Percentiles rank a stretch among this genome's conserved stretches.
phyloP scores from a whole-genome alignment of 2,113 vertebrate genomes.

The Aphelocoma coerulescens region DNA sequence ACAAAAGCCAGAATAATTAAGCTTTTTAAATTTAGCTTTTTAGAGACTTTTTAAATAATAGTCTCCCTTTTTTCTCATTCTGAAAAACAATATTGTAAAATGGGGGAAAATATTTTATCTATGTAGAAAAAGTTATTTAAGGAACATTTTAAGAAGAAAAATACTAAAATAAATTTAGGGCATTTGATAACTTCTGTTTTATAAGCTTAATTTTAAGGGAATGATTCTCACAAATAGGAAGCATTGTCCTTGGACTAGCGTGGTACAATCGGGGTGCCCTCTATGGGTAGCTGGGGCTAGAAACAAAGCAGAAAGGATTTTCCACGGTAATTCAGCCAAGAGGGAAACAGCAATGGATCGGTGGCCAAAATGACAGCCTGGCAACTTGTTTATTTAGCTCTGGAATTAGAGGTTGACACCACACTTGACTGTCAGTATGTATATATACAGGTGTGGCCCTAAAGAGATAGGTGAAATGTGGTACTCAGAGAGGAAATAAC shows the following conservation, averaged over 20 bases:
- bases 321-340: background rate
- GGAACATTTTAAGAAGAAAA: background rate
- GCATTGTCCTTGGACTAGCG: background rate
- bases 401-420: background rate
- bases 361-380: background rate
- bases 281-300: background rate
- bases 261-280: slow-evolving; percentile 1
- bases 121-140: background rate
- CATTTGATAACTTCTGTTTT: background rate
- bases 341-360: background rate
- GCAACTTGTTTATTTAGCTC: background rate
- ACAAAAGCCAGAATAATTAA: background rate
- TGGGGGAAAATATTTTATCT: background rate
- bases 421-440: background rate
- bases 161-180: background rate
- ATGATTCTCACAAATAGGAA: background rate
- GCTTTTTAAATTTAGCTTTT: background rate
- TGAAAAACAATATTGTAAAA: background rate
- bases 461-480: background rate
- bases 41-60: background rate
- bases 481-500: background rate
- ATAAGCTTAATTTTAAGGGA: background rate
- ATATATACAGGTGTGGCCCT: background rate
- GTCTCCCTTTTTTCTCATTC: background rate
- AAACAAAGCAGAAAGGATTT: background rate